These are phyloP conservation scores for Sebastes kiyomatsui DNA, from an alignment of 2,797 vertebrate species.

Conservation along the genomic window DNA sequence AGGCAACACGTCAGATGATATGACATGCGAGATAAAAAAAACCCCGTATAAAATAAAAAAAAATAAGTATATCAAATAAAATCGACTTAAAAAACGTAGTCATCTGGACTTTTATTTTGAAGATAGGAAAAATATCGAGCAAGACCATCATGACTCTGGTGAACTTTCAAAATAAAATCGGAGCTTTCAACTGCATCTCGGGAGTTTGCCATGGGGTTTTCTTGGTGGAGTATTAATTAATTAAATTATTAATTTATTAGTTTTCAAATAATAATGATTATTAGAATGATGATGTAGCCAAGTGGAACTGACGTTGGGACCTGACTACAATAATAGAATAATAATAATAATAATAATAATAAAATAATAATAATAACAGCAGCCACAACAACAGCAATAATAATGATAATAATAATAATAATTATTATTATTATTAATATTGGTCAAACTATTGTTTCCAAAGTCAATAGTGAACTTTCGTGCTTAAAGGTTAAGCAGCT, in stretches of 20 bases:
- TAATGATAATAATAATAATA: no score
- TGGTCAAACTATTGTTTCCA: not conserved
- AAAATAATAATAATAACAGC: no score
- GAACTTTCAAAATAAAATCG: not conserved
- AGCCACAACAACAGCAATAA: fast-evolving
- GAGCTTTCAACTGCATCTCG: not conserved
- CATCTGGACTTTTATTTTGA: not conserved
- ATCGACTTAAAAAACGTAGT: not conserved
- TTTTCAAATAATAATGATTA: not conserved
- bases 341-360: no score
- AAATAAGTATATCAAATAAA: not conserved
- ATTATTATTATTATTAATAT: not conserved
- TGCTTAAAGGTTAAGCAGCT: not conserved
- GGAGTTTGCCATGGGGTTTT: not conserved
- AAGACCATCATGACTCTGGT: not conserved
- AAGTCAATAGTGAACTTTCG: not conserved
- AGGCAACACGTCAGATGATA: not conserved
- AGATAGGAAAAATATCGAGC: not conserved
- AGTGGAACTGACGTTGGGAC: no score
- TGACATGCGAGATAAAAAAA: not conserved
- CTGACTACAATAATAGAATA: no score
- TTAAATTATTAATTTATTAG: not conserved
- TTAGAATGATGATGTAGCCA: not conserved
- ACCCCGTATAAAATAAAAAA: not conserved
- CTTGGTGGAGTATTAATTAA: not conserved